Evolutionary conservation across 2,113 vertebrate species (phyloP).

Genomic region (Chaenogobius annularis): DNA sequence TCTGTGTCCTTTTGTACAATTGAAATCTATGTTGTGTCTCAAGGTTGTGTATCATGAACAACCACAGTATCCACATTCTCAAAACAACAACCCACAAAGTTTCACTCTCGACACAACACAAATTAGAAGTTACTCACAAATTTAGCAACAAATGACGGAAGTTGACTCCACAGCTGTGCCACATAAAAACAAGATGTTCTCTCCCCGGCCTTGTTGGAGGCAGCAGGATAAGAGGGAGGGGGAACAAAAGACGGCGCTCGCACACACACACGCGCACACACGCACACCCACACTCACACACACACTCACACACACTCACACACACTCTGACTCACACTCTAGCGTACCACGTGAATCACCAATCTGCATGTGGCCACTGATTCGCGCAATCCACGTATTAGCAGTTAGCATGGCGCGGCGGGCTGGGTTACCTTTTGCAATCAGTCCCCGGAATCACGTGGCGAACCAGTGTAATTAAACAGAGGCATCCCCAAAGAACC

Average conservation of each 20-base stretch:
- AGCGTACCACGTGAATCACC: conserved; percentile 61
- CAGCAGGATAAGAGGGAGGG: conserved; percentile 47
- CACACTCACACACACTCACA: too few relatives aligned
- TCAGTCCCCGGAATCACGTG: conserved; percentile 70
- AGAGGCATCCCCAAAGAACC: conserved; percentile 63
- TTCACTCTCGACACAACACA: not conserved
- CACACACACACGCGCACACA: too few relatives aligned
- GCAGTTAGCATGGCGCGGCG: conserved; percentile 38
- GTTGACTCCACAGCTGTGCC: conserved; percentile 39
- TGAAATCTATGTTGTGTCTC: not conserved
- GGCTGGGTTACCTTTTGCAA: conserved; percentile 59
- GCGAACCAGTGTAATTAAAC: conserved; percentile 73
- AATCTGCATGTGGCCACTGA: conserved; percentile 67
- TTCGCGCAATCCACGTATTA: conserved; percentile 49
- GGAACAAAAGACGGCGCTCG: conserved; percentile 36
- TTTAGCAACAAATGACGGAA: conserved; percentile 26
- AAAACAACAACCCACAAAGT: not conserved
- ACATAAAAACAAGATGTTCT: conserved; percentile 16
- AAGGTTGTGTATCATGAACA: not conserved
- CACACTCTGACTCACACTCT: too few relatives aligned
- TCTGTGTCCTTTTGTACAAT: not conserved
- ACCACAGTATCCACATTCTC: not conserved
- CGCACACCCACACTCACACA: too few relatives aligned
- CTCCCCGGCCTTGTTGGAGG: conserved; percentile 38
- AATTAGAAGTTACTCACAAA: conserved; percentile 1